These are phyloP conservation scores for Microchrysa polita DNA, from an alignment of 2,888 invertebrate genomes.

Conservation along the genomic window DNA sequence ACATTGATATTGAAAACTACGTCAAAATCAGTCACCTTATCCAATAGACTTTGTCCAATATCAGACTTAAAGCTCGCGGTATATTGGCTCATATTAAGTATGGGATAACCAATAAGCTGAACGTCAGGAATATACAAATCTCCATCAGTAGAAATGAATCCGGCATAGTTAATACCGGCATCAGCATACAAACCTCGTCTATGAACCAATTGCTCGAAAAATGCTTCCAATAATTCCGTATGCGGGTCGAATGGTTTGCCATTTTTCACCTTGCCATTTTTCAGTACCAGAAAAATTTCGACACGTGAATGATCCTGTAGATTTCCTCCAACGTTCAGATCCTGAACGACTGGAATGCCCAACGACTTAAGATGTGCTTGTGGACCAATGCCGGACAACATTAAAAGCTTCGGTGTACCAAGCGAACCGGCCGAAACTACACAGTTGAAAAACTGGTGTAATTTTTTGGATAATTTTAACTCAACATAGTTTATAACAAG, in stretches of 20 bases:
- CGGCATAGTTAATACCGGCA: constrained; percentile 60
- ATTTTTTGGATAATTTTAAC: too few species aligned
- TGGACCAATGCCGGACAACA: constrained; percentile 85
- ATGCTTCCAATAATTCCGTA: constrained; percentile 46
- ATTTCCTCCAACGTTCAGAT: constrained; percentile 31
- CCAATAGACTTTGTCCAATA: not conserved
- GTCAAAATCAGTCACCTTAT: not conserved
- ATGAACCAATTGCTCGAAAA: constrained; percentile 62
- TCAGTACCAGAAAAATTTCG: constrained; percentile 3
- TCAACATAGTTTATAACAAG: too few species aligned
- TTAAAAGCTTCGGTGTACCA: constrained; percentile 82
- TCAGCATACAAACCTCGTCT: constrained; percentile 54
- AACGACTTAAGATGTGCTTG: constrained; percentile 72
- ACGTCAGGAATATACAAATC: constrained; percentile 65
- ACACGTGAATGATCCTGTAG: constrained; percentile 14
- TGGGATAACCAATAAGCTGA: constrained; percentile 54
- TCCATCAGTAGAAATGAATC: constrained; percentile 65
- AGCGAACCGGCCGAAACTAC: constrained; percentile 18
- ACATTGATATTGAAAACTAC: constrained; percentile 60
- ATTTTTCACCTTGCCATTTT: not conserved
- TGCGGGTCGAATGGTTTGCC: constrained; percentile 41
- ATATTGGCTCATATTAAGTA: constrained; percentile 53
- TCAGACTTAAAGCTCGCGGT: constrained; percentile 53
- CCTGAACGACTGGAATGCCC: constrained; percentile 66
- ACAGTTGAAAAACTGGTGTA: too few species aligned